Evolutionary conservation across 2,113 vertebrate genomes (phyloP), one percentile per base, ranked within the genome.

Genomic region (Platycercus adscitus): DNA sequence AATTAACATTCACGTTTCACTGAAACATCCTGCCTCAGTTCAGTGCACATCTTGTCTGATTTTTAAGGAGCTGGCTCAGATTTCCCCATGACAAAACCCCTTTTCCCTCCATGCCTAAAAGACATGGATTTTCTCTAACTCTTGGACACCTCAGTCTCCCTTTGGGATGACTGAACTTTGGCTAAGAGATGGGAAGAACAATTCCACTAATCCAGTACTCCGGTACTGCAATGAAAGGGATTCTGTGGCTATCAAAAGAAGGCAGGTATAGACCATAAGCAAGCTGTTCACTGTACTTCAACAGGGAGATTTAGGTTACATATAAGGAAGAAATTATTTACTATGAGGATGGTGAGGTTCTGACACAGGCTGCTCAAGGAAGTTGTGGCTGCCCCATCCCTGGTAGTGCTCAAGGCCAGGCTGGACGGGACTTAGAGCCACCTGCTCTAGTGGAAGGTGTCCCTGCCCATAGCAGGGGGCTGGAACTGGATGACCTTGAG

Each of bases 91-190:
- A 29, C 33, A 79, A 86, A 94, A 46, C 11, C 35, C 46, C 50
- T 9, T 81, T 63, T 11, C 33, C 13, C n/a, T 46, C 21, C 10
- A 2, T 10, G n/a, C 5, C 66, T n/a, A 47, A 9, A 50, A 73
- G 10, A 3, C 9, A 7, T 58, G 41, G 23, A 3, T 75, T 66
- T 86, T 8, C 56, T 29, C 24, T 6, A 14, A 14, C 19, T 60
- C 26, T 35, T 2, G 0, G 21, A 6, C 8, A 43, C 2, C 29
- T 35, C 33, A 13, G 0, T 7, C 21, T 18, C 13, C 0, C 20
- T 70, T 55, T 29, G 60, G 26, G 53, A 11, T 15, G 7, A 6
- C 0, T 7, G 43, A 60, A 31, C 11, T 15, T 15, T n/a, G 5
- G 1, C 2, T 19, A 31, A 47, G 44, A 19, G 29, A 3, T 1